phyloP scores from a whole-genome alignment of 2,797 vertebrate species.

The Eospalax fontanierii region DNA sequence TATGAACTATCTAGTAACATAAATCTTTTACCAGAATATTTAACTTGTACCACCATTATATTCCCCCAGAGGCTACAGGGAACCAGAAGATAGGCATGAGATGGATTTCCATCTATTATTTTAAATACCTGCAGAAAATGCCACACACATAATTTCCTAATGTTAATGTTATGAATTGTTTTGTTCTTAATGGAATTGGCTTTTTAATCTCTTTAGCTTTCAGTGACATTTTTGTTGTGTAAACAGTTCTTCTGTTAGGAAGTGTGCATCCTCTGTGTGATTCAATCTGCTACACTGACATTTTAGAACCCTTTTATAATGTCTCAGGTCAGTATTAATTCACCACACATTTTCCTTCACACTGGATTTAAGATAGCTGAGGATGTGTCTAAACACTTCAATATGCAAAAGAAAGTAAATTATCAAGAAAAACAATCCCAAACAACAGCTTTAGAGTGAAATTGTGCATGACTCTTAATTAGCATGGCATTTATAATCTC shows the following conservation, averaged over 20 bases:
- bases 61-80: conserved; percentile 56
- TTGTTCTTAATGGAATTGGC: conserved; percentile 73
- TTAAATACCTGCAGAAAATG: conserved; percentile 79
- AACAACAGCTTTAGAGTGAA: conserved; percentile 19
- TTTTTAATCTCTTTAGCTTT: conserved; percentile 71
- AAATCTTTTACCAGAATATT: not conserved
- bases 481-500: not conserved
- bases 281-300: conserved; percentile 78
- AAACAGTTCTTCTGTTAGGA: conserved; percentile 75
- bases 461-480: conserved; percentile 17
- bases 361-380: not conserved
- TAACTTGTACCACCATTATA: conserved; percentile 52
- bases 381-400: not conserved
- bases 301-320: conserved; percentile 75
- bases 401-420: not conserved
- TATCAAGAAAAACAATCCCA: conserved; percentile 34
- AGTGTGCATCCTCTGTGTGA: conserved; percentile 70
- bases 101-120: conserved; percentile 78
- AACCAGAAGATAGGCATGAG: conserved; percentile 61
- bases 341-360: not conserved
- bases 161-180: not conserved
- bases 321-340: conserved; percentile 44
- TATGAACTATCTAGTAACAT: not conserved
- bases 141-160: conserved; percentile 73
- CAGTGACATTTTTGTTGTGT: conserved; percentile 81